Evolutionary conservation across 1,140 invertebrate genomes (phyloP).

Genomic region (Drosophila pseudoobscura): DNA sequence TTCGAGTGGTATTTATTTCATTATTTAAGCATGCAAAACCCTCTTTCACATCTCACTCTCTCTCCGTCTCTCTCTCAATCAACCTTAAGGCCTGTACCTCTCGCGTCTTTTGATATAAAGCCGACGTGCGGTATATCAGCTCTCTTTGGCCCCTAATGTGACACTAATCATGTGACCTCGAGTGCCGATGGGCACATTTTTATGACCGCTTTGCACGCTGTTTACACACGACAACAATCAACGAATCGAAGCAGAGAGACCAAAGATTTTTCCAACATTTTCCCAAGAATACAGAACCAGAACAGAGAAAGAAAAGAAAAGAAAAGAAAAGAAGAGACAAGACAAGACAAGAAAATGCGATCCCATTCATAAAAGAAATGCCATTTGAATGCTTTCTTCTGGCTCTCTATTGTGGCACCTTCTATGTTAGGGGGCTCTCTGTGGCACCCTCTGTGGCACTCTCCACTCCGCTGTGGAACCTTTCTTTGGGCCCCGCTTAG

Average conservation of each 20-base stretch:
- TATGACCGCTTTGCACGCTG: conserved; percentile 71
- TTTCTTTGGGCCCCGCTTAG: conserved; percentile 42
- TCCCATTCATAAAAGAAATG: conserved; percentile 74
- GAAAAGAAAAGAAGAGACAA: conserved; percentile 1
- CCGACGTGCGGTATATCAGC: no score
- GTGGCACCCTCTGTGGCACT: no score
- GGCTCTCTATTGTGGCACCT: conserved; percentile 2
- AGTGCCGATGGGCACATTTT: conserved; percentile 59
- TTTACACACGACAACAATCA: conserved; percentile 59
- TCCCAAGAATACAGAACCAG: conserved; percentile 24
- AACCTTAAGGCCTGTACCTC: background rate
- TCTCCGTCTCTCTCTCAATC: background rate
- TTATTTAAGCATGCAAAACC: conserved; percentile 12
- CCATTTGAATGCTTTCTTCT: conserved; percentile 73
- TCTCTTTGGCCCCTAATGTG: no score
- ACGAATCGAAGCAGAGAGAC: conserved; percentile 29
- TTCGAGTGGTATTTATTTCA: conserved; percentile 13
- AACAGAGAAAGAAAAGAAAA: conserved; percentile 3
- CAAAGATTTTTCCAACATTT: conserved; percentile 56
- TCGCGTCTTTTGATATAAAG: conserved; percentile 46
- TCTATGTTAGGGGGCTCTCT: background rate
- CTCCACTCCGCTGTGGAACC: conserved; percentile 48
- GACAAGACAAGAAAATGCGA: conserved; percentile 40
- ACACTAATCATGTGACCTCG: conserved; percentile 77
- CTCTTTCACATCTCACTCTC: background rate